Percentiles rank a stretch among this genome's conserved stretches.
Evolutionary conservation across 2,113 vertebrate genomes (phyloP).

Genomic region (Sylvietta virens): DNA sequence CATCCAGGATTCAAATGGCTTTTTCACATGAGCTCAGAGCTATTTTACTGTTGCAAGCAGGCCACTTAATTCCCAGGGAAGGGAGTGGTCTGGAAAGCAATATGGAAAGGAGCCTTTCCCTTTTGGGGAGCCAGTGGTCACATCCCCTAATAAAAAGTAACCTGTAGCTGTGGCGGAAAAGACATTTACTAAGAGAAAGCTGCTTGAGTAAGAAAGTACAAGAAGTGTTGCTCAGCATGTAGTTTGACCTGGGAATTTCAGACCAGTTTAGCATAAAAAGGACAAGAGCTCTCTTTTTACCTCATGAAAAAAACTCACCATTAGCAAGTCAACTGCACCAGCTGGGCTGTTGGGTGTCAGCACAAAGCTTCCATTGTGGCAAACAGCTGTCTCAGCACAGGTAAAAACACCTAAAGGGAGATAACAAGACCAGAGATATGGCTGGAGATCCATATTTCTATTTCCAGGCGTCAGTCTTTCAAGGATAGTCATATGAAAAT

Average conservation of each 20-base stretch:
- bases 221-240: neutral
- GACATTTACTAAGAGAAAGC: neutral
- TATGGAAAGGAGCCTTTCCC: constrained; percentile 23
- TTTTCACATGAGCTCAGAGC: constrained; percentile 51
- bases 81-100: constrained; percentile 36
- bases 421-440: neutral
- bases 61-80: constrained; percentile 4
- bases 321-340: neutral
- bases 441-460: neutral
- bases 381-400: neutral
- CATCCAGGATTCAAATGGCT: constrained; percentile 12
- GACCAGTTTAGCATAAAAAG: neutral
- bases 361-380: neutral
- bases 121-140: neutral
- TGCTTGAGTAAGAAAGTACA: neutral
- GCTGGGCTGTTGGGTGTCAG: neutral
- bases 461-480: neutral
- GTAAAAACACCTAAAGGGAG: neutral
- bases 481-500: neutral
- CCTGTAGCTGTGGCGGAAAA: constrained; percentile 18
- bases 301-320: neutral
- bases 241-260: neutral
- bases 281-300: neutral
- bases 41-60: constrained; percentile 9
- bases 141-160: constrained; percentile 21